Conservation (phyloP, 2,113 vertebrate genomes). For the Pseudorasbora parva region DNA sequence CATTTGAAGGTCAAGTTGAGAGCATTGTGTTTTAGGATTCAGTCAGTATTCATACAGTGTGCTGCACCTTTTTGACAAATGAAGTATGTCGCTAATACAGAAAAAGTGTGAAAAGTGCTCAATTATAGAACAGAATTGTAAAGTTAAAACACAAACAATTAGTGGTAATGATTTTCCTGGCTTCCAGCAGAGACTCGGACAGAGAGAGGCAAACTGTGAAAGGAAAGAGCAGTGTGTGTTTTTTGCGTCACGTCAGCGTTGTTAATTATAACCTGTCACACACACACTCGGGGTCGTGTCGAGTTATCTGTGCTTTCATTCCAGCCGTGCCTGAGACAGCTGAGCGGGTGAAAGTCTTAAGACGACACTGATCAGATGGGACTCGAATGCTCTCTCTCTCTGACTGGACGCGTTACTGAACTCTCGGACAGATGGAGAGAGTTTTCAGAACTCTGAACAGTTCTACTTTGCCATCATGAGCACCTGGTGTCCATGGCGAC, state of each 20-base stretch:
- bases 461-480: too few species aligned
- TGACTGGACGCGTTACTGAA: neutral
- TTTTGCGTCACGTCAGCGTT: neutral
- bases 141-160: neutral
- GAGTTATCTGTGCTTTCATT: constrained; percentile 38
- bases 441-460: neutral
- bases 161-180: neutral
- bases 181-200: neutral
- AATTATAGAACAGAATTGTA: neutral
- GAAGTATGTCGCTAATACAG: neutral
- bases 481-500: neutral
- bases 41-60: neutral
- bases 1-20: neutral
- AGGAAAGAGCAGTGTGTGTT: neutral
- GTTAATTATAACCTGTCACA: constrained; percentile 34
- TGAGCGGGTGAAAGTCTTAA: neutral
- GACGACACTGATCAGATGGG: too few species aligned
- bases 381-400: neutral
- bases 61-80: neutral
- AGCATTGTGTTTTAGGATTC: neutral
- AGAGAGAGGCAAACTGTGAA: neutral
- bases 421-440: neutral
- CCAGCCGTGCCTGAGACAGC: constrained; percentile 42
- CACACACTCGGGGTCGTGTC: constrained; percentile 11
- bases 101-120: neutral